Evolutionary conservation across 2,888 invertebrate species (phyloP), one percentile per base, ranked within the genome.

Genomic region (Nesidiocoris tenuis): DNA sequence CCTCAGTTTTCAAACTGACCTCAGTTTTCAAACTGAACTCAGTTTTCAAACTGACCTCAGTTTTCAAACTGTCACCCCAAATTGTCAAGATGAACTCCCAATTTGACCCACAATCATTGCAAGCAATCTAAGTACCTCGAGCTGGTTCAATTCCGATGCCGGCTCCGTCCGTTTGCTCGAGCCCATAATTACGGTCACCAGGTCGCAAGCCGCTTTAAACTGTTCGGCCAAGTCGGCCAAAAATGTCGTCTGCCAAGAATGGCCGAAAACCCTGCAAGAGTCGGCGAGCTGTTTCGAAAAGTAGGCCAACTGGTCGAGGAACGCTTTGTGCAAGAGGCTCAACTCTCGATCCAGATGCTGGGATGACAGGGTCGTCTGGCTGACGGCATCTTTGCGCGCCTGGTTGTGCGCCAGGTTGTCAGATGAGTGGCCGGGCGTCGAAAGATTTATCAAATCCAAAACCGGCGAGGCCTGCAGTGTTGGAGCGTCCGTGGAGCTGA

Each of bases 241-340:
- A 67, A 67, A 67, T 5, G 55, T 67, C 21, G 67, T 67, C 54
- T 67, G 67, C 67, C 67, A 67, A 1, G 67, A 67, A 22, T 67
- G 67, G 12, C 67, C 67, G 56, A 67, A 67, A 22, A 55, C 55
- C 67, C 55, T 67, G 56, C 67, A 67, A 19, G 67, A 67, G 19
- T 67, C 56, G 21, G 55, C 67, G 55, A 67, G 22, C 67, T 67
- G 67, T 55, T 55, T n/a, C 54, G 67, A 67, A 55, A 67, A 67
- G 55, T 67, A 56, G 16, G 67, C 56, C 54, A 70, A 24, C 24
- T 70, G 57, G 25, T 70, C 70, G 25, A 59, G 54, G 59, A 70
- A 70, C n/a, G 70, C 59, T 12, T 59, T 23, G 59, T 70, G 59
- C 70, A 70, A 59, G n/a, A 70, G 59, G 70, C 17, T 59, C 70